Base-by-base conservation (phyloP, 2,113 vertebrate species). In the Nematolebias whitei region DNA sequence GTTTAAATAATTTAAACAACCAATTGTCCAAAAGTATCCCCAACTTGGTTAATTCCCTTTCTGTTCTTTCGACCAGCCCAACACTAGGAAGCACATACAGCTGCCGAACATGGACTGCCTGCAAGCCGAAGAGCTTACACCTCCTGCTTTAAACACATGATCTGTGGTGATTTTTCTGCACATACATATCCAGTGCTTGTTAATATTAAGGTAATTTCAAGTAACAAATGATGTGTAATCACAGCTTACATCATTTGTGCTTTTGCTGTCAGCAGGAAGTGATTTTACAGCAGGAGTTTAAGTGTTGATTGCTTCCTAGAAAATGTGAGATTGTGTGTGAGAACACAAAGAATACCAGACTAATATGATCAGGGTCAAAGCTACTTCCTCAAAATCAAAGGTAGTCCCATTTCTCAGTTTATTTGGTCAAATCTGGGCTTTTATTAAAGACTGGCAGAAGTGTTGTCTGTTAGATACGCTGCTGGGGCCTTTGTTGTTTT, bases 31-130 rank as follows among this genome's bases (percentile, higher is more conserved):
- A 64, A 65, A 78, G 55, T 32, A n/a, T 44, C 53, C 47, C n/a
- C n/a, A 6, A 71, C 32, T 61, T 80, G 76, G 56, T 74, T 67
- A 73, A 82, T 87, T 87, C 86, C 80, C 73, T 88, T 85, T 87
- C 79, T 69, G 44, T 74, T 85, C 71, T 55, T 41, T 59, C 58
- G 43, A 54, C 60, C 13, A 26, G 54, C 2, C 19, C 76, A 76
- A 76, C 32, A 65, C 32, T 74, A 63, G 14, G 1, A 71, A 51
- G 52, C 39, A 60, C 19, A 68, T n/a, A 47, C 56, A 41, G 63
- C 64, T 45, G 45, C 57, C n/a, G 53, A 63, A 75, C 51, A 49
- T 3, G 11, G 45, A 57, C 43, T 52, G 48, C 16, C 55, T 77
- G 29, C 29, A 5, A 80, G 61, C 45, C 39, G 47, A 29, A 66